phyloP scores from a whole-genome alignment of 2,113 vertebrate genomes.

The Notiomystis cincta region DNA sequence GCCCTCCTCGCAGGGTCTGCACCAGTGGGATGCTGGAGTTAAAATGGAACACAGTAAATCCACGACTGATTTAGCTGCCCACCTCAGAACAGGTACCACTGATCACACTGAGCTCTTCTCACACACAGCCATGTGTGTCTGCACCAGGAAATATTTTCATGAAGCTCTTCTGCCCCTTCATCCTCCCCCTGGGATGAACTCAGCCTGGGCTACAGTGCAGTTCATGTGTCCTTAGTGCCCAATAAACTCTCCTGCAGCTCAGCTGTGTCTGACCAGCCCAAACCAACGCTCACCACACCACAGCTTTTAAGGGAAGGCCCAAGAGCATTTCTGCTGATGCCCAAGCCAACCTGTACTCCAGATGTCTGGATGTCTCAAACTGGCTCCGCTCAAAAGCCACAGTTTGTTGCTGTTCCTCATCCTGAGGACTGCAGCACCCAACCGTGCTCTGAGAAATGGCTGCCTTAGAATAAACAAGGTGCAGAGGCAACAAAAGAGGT shows the following conservation, averaged over 20 bases:
- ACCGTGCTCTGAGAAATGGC: neutral
- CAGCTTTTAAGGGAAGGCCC: neutral
- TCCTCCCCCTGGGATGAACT: neutral
- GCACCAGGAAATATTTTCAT: neutral
- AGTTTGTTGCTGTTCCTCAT: neutral
- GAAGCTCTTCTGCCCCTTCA: neutral
- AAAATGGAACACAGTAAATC: neutral
- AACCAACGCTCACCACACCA: neutral
- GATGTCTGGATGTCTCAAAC: neutral
- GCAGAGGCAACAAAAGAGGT: slow-evolving; percentile 43
- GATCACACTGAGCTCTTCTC: fast-evolving
- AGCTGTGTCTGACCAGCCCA: neutral
- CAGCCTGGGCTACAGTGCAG: neutral
- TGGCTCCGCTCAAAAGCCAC: neutral
- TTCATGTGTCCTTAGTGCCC: neutral
- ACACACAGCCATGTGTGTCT: fast-evolving
- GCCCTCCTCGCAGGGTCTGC: neutral
- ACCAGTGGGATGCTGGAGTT: neutral
- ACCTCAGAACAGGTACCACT: neutral
- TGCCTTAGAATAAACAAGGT: slow-evolving; percentile 24
- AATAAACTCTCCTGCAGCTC: neutral
- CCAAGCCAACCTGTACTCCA: neutral
- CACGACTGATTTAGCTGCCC: neutral
- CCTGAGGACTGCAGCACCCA: neutral
- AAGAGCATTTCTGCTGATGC: neutral